Evolutionary conservation across 2,113 vertebrate species (phyloP), one percentile per base, ranked within the genome.

Genomic region (Ploceus nigricollis): DNA sequence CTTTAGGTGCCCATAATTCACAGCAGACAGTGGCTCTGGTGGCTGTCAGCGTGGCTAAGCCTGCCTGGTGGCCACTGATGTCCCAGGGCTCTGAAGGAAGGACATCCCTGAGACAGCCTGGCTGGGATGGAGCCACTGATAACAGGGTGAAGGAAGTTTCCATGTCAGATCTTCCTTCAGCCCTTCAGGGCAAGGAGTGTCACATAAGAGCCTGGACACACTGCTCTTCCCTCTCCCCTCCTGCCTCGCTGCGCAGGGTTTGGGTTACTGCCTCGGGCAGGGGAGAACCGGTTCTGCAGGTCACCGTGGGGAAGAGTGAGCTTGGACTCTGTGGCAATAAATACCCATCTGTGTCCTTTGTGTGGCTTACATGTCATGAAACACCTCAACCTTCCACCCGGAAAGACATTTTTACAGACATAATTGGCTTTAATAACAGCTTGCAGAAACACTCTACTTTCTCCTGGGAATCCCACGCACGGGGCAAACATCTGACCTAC

Each of bases 401-500:
- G 91, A 93, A 96, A 95, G 84, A 88, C 31, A 48, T 39, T 81
- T 83, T 90, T 94, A 71, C 87, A 77, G 90, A 4, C 79, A 48
- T 92, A 83, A 94, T 90, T 95, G 39, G 12, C 82, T 70, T 53
- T 95, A 95, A 96, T 96, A n/a, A 86, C 8, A 91, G 90, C 82
- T 40, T 94, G 58, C 85, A 87, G 42, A 17, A 75, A 72, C 81
- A 39, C 7, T 12, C 56, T 6, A 12, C 92, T 95, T 96, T 96
- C 96, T 92, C 92, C 90, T 39, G 90, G 90, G 85, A 89, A 81
- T 88, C 90, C 92, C 85, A 94, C 5, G 1, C 81, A 54, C 70
- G 0, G 44, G 57, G 77, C 72, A 81, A 90, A 63, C 68, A 57
- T 35, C 60, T 93, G 70, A 68, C 84, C 77, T 64, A 17, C 77